Percentiles rank a stretch among this genome's conserved stretches.
These are phyloP conservation scores for Onychostruthus taczanowskii DNA, from an alignment of 2,113 vertebrate species.

Conservation along the genomic window DNA sequence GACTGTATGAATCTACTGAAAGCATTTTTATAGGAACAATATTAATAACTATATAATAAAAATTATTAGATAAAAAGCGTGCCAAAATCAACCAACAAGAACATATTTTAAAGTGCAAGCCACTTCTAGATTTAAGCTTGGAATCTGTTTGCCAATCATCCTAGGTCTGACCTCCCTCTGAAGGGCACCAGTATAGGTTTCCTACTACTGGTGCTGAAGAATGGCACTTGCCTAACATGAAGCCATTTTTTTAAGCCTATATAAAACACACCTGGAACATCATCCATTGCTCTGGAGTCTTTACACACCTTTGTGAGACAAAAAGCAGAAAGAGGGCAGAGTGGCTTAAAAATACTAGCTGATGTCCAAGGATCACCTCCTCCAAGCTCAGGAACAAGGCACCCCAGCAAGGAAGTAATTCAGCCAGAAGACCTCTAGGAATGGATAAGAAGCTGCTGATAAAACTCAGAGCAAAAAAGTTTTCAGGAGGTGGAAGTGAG, in stretches of 20 bases:
- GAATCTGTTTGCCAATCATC: background rate
- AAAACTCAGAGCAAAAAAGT: background rate
- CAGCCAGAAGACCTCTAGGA: accelerated
- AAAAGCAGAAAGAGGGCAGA: background rate
- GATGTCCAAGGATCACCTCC: background rate
- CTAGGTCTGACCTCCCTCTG: background rate
- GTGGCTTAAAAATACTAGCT: background rate
- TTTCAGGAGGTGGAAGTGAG: background rate
- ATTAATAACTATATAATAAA: background rate
- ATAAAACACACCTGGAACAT: background rate
- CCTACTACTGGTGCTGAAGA: background rate
- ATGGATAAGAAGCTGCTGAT: background rate
- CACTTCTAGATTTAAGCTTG: background rate
- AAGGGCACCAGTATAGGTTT: background rate
- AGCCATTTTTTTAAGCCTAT: background rate
- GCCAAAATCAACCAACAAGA: background rate
- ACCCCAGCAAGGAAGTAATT: background rate
- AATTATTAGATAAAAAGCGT: background rate
- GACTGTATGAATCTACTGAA: background rate
- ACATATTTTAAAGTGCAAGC: background rate
- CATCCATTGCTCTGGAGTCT: background rate
- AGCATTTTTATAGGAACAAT: background rate
- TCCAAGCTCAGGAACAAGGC: background rate
- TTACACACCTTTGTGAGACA: background rate
- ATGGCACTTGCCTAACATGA: background rate